Percentiles rank a stretch among this genome's conserved stretches.
Evolutionary conservation across 2,797 vertebrate genomes (phyloP).

Genomic region (Rousettus madagascariensis): DNA sequence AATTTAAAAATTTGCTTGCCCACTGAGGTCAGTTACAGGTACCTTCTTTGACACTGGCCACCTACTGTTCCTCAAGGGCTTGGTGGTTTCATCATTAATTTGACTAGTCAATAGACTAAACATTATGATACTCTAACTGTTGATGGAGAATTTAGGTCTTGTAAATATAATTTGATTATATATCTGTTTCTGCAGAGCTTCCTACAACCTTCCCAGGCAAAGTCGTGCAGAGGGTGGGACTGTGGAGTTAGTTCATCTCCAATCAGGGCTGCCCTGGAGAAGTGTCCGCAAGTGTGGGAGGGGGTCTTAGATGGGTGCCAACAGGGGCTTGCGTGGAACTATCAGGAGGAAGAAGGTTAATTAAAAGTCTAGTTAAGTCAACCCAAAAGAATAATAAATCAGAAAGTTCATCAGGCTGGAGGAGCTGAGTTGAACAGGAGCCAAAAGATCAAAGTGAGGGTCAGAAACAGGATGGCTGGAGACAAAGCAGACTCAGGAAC

Average conservation of each 20-base stretch:
- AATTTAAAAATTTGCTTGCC: background rate
- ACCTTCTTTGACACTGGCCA: background rate
- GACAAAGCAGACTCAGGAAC: conserved; percentile 13
- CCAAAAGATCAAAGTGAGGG: conserved; percentile 17
- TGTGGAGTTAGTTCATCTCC: background rate
- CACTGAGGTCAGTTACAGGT: background rate
- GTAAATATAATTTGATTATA: background rate
- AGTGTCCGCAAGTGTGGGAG: background rate
- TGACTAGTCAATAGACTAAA: conserved; percentile 20
- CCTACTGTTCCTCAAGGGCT: background rate
- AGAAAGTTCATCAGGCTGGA: conserved; percentile 8
- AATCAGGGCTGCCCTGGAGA: background rate
- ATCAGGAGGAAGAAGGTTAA: conserved; percentile 28
- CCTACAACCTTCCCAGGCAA: background rate
- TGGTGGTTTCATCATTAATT: conserved; percentile 6
- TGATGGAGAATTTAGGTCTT: background rate
- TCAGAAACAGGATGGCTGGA: conserved; percentile 35
- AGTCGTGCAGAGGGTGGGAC: background rate
- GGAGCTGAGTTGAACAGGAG: background rate
- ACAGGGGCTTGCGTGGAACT: background rate
- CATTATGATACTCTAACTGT: background rate
- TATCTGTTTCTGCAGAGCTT: background rate
- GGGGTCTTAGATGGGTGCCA: background rate
- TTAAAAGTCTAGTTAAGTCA: conserved; percentile 25
- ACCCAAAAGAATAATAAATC: conserved; percentile 41